Percentiles rank a stretch among this genome's conserved stretches.
Conservation (phyloP, 53 echinoderm and acorn worm species). For the Arbacia lixula region DNA sequence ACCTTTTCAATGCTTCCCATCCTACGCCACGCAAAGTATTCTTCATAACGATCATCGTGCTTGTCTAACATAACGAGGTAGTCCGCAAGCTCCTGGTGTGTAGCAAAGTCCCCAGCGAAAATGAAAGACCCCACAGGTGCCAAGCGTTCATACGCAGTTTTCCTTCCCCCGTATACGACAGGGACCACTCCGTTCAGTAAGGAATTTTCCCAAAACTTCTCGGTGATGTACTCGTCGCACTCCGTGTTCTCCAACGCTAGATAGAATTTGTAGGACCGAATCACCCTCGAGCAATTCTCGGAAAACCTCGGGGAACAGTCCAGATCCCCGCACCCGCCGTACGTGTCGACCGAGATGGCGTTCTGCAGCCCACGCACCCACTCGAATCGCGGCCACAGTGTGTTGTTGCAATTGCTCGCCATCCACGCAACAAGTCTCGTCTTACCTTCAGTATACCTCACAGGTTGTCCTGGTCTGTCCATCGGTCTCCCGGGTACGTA, state of each 20-base stretch:
- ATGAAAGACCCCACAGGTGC: constrained; percentile 79
- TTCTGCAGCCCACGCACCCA: constrained; percentile 65
- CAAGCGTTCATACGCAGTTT: constrained; percentile 68
- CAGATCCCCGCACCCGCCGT: constrained; percentile 66
- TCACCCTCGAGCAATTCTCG: constrained; percentile 58
- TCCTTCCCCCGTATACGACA: constrained; percentile 80
- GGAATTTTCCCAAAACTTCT: constrained; percentile 84
- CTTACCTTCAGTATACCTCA: constrained; percentile 59
- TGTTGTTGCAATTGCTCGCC: constrained; percentile 87
- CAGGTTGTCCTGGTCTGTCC: constrained; percentile 37
- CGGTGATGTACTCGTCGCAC: constrained; percentile 87
- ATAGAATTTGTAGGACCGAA: constrained; percentile 80
- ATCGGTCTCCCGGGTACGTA: constrained; percentile 61
- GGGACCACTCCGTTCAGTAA: constrained; percentile 80
- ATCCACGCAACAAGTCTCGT: constrained; percentile 77
- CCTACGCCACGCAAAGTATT: constrained; percentile 72
- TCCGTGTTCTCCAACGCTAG: constrained; percentile 79
- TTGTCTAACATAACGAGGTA: constrained; percentile 60
- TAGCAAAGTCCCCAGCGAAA: constrained; percentile 66
- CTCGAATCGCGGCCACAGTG: constrained; percentile 82
- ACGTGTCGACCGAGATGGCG: constrained; percentile 65
- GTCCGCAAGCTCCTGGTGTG: constrained; percentile 56
- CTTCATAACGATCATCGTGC: constrained; percentile 66
- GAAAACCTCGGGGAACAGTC: constrained; percentile 70
- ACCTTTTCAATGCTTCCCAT: constrained; percentile 52